phyloP scores from a whole-genome alignment of 2,113 vertebrate genomes.

The Prinia subflava region DNA sequence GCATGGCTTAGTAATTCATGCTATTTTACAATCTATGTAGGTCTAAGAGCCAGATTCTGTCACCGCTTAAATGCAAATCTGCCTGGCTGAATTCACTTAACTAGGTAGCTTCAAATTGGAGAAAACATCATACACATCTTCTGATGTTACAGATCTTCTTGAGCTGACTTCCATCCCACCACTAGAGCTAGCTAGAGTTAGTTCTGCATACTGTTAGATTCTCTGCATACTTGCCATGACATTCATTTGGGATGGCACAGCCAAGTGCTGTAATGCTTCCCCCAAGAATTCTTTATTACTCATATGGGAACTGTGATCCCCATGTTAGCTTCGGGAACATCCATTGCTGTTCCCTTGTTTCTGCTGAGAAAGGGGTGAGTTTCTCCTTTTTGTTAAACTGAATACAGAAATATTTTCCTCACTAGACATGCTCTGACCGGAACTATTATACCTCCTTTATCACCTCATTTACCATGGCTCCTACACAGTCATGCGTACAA shows the following conservation, averaged over 20 bases:
- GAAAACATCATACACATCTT: not conserved
- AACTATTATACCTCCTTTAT: not conserved
- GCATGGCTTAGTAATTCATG: not conserved
- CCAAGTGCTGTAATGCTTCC: slow-evolving; percentile 22
- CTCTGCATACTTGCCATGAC: not conserved
- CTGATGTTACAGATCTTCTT: not conserved
- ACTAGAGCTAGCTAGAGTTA: not conserved
- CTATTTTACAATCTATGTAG: not conserved
- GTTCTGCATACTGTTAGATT: not conserved
- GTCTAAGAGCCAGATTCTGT: not conserved
- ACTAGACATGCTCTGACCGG: not conserved
- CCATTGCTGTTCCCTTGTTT: not conserved
- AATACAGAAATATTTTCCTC: not conserved
- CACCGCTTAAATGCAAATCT: not conserved
- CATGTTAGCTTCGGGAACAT: not conserved
- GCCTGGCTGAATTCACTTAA: not conserved
- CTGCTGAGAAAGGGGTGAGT: not conserved
- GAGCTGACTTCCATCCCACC: not conserved
- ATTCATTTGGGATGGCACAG: slow-evolving; percentile 29
- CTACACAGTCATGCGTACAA: not conserved
- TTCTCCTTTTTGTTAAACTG: not conserved
- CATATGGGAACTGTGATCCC: not conserved
- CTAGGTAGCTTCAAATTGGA: not conserved
- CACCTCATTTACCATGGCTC: not conserved
- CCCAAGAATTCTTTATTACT: slow-evolving; percentile 15